phyloP scores from a whole-genome alignment of 2,113 vertebrate species.

The Paradisaea rubra region DNA sequence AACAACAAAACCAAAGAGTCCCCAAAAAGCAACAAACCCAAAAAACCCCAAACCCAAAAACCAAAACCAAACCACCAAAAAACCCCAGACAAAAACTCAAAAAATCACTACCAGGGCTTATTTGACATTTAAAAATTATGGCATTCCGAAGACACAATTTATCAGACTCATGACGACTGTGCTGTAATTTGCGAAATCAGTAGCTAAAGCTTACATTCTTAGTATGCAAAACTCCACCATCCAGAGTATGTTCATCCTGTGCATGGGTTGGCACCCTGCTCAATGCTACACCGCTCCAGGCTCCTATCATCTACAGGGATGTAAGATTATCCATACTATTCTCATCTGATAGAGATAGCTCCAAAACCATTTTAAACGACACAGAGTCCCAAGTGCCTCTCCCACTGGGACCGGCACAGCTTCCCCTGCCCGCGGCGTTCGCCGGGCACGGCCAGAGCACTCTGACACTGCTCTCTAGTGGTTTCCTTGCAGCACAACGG shows the following conservation, averaged over 20 bases:
- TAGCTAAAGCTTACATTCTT: not conserved
- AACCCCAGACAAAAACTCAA: not conserved
- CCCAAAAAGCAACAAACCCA: too few relatives aligned
- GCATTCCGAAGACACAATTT: not conserved
- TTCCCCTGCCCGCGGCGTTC: fast-evolving
- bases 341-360: not conserved
- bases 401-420: fast-evolving
- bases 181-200: not conserved
- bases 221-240: not conserved
- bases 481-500: not conserved
- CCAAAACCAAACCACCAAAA: not conserved
- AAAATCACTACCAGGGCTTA: not conserved
- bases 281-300: fast-evolving
- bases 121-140: not conserved
- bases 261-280: not conserved
- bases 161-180: not conserved
- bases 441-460: not conserved
- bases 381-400: fast-evolving
- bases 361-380: not conserved
- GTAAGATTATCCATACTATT: not conserved
- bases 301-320: not conserved
- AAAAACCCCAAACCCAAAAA: too few relatives aligned
- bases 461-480: constrained; percentile 28
- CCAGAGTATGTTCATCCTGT: too few relatives aligned
- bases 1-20: not conserved